Base-by-base conservation (phyloP, 35 echinoderm and acorn worm species). In the Strongylocentrotus purpuratus region DNA sequence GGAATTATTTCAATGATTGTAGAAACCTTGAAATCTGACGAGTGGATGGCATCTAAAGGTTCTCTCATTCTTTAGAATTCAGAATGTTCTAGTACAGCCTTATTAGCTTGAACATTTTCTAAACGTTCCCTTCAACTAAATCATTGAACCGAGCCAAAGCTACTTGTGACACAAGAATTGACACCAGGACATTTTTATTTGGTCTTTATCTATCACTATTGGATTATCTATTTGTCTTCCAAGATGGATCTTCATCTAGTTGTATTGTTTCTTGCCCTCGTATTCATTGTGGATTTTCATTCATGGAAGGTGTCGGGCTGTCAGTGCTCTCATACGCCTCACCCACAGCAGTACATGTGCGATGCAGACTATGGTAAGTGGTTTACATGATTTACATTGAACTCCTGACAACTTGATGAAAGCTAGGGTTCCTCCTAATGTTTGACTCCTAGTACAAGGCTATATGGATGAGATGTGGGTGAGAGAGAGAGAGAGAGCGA, bases 301-400 rank as follows among this genome's bases (percentile, higher is more conserved):
- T 58, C 94, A 5, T 88, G 50, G 94, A 71, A 88, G 50, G 94
- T 94, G 7, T 92, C 50, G 32, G 87, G 86, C 41, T 96, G 96
- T 92, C 96, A 96, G 87, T 96, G 96, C 61, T 94, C 96, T 3
- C 85, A 41, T 45, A 88, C 61, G 9, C 17, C 45, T 48, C 96
- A 96, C 52, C 96, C 96, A 7, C 96, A 96, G 46, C 96, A 96
- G 60, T 94, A 96, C 87, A 94, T 96, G 93, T 96, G 96, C 61
- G 93, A 96, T 15, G 94, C 93, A 90, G 96, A 94, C 50, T 96
- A 94, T 90, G 96, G 96, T 94, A 78, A 96, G 96, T 96, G 71
- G 47, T 78, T 78, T 78, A 78, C 65, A 78, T 88, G 31, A 1
- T 45, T 1, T 78, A 78, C 65, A 78, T 78, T 78, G 4, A 78